A percentile compares a stretch with the other conserved stretches of the same genome.
Conservation (phyloP, 2,888 invertebrate species). For the Deroplatys truncata region DNA sequence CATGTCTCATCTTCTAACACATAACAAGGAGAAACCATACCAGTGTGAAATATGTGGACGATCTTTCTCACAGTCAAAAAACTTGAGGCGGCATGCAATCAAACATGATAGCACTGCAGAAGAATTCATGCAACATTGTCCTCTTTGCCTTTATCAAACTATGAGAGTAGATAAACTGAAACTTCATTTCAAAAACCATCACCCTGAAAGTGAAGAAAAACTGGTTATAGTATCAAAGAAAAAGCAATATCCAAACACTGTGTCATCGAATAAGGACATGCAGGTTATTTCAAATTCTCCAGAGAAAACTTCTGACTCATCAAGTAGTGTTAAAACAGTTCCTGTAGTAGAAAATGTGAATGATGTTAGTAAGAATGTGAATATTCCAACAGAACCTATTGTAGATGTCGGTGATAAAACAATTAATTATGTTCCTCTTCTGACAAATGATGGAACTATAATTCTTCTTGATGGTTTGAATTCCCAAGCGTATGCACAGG, state of each 20-base stretch:
- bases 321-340: not conserved
- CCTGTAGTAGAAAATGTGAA: not conserved
- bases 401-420: not conserved
- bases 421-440: not conserved
- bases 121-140: conserved; percentile 41
- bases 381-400: not conserved
- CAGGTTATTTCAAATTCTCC: not conserved
- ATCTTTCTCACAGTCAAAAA: conserved; percentile 53
- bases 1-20: conserved; percentile 52
- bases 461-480: not conserved
- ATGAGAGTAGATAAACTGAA: conserved; percentile 52
- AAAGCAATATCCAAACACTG: not conserved
- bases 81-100: conserved; percentile 45
- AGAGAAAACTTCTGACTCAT: not conserved
- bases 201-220: conserved; percentile 15
- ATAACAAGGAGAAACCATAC: conserved; percentile 52
- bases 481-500: not conserved
- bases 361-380: not conserved
- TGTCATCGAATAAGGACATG: not conserved
- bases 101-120: conserved; percentile 36
- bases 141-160: conserved; percentile 47
- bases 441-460: not conserved
- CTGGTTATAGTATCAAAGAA: not conserved
- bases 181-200: conserved; percentile 43
- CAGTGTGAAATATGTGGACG: conserved; percentile 56